Evolutionary conservation across 2,888 invertebrate genomes (phyloP).

Genomic region (Ligdia adustata): DNA sequence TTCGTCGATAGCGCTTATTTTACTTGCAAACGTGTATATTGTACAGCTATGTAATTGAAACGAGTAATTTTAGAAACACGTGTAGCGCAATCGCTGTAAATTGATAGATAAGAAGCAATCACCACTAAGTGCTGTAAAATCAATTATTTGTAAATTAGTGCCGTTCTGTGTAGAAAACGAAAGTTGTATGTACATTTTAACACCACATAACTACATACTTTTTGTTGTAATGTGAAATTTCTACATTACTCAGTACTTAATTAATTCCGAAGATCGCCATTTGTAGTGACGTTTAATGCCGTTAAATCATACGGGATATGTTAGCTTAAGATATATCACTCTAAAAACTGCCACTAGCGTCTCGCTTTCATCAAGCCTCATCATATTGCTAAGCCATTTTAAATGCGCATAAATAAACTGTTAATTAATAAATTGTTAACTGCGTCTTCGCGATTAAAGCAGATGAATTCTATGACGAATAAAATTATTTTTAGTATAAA

Average conservation of each 20-base stretch:
- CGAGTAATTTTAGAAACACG: slow-evolving; percentile 6
- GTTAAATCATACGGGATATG: not conserved
- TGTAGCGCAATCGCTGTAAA: slow-evolving; percentile 10
- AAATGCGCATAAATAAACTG: no score
- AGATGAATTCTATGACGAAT: no score
- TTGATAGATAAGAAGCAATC: slow-evolving; percentile 31
- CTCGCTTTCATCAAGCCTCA: no score
- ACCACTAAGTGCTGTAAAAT: slow-evolving; percentile 20
- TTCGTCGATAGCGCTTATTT: no score
- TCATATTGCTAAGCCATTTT: no score
- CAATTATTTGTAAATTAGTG: slow-evolving; percentile 53
- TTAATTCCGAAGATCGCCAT: not conserved
- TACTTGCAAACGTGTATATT: no score
- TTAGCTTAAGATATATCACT: no score
- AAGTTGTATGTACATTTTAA: slow-evolving; percentile 66
- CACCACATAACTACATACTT: slow-evolving; percentile 42
- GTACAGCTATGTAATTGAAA: slow-evolving; percentile 5
- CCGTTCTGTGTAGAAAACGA: slow-evolving; percentile 62
- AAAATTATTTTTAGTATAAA: no score
- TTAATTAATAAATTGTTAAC: no score
- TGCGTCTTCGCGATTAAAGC: no score
- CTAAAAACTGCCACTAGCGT: no score
- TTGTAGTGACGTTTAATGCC: slow-evolving; percentile 42
- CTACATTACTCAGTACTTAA: not conserved
- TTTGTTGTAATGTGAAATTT: slow-evolving; percentile 71